Evolutionary conservation across 2,888 invertebrate genomes (phyloP).

Genomic region (Lasiommata megera): DNA sequence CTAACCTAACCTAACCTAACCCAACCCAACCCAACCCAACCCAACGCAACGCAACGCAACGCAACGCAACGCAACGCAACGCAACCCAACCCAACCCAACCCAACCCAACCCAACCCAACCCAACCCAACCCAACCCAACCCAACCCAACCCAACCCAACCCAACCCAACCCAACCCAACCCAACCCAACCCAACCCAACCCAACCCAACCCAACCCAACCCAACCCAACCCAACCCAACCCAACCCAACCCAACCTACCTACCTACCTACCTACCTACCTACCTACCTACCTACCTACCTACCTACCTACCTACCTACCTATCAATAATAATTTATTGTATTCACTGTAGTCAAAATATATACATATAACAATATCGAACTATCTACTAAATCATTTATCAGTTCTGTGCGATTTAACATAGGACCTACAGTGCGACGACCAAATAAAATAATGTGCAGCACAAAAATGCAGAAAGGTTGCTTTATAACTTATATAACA

Average conservation of each 20-base stretch:
- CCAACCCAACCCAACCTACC: no score
- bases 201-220: slow-evolving; percentile 30
- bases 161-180: slow-evolving; percentile 32
- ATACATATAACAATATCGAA: no score
- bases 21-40: slow-evolving; percentile 33
- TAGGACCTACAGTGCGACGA: not conserved
- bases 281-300: not conserved
- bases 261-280: slow-evolving; percentile 24
- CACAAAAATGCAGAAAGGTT: no score
- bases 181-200: slow-evolving; percentile 31
- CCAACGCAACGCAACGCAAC: no score
- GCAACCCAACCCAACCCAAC: not conserved
- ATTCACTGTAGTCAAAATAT: no score
- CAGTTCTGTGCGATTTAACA: no score
- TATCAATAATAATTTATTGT: no score
- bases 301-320: not conserved
- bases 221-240: slow-evolving; percentile 19
- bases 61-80: no score
- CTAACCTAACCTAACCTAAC: slow-evolving; percentile 34
- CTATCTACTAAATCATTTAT: no score
- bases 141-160: slow-evolving; percentile 31
- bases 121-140: slow-evolving; percentile 36
- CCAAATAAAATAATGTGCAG: not conserved
- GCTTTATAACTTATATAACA: no score
- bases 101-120: slow-evolving; percentile 35